Evolutionary conservation across 2,888 invertebrate species (phyloP).

Genomic region (Glyphotaelius pellucidus): DNA sequence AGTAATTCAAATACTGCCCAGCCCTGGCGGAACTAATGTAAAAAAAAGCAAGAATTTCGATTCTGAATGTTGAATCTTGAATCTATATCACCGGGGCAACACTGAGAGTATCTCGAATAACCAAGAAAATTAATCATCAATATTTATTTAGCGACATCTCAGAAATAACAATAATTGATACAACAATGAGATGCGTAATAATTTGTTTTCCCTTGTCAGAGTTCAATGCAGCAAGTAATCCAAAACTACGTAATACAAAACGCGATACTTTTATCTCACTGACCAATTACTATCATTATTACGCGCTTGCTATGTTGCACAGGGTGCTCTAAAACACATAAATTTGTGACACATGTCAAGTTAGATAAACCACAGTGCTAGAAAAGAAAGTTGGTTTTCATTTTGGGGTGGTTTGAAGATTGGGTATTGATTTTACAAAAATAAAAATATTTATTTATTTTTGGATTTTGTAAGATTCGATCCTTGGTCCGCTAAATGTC

Average conservation of each 20-base stretch:
- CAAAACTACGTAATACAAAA: not conserved
- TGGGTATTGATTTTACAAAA: no score
- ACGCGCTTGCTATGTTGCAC: not conserved
- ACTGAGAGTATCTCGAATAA: not conserved
- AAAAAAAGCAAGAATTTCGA: not conserved
- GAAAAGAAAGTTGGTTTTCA: no score
- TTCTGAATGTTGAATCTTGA: not conserved
- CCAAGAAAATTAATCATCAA: not conserved
- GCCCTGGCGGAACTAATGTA: no score
- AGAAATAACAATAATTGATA: not conserved
- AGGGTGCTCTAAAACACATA: not conserved
- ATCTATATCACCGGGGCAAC: not conserved
- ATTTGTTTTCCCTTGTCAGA: not conserved
- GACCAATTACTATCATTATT: not conserved
- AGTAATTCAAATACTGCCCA: no score
- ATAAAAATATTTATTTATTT: no score
- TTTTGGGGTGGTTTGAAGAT: no score
- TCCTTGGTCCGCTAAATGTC: no score
- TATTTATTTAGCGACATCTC: not conserved
- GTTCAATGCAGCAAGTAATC: not conserved
- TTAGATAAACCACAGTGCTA: no score
- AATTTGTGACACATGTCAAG: not conserved
- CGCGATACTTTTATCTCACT: not conserved
- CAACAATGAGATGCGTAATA: not conserved
- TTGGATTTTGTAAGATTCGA: no score